Base-by-base conservation (phyloP, 2,113 vertebrate genomes). In the Ammodytes dubius region DNA sequence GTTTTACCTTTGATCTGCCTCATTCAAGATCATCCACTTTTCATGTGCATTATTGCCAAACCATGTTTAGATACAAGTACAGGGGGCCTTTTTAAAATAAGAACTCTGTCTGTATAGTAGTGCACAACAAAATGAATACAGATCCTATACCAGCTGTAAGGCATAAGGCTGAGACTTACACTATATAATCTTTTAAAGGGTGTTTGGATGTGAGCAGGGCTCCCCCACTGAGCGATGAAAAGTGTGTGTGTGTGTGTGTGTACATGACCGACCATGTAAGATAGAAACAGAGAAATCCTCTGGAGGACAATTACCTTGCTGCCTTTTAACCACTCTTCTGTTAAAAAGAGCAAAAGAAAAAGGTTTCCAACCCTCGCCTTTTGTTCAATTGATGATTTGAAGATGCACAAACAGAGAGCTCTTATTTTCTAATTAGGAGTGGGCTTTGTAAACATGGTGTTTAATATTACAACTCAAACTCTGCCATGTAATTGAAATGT, bases 281-380 rank as follows among this genome's bases (percentile, higher is more conserved):
- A 84, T 15, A 39, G n/a, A 64, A 42, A 49, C 40, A 43, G 15
- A 66, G 70, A 59, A 45, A 75, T 77, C 49, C 70, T 84, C 77
- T 78, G 79, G 65, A 83, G 71, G 70, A 81, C 54, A 19, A 52
- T 77, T 11, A 77, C 78, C 76, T 79, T 82, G 72, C 81, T 86
- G 88, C 89, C 90, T 88, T 91, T 88, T 88, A 94, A 94, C 92
- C 92, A 93, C 93, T 94, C 60, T 81, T 81, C 88, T 92, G 89
- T 92, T 87, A 87, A 87, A 88, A 74, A 70, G 50, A 82, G 70
- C 47, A 81, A 59, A 86, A 86, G 47, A 61, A 50, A 70, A 7
- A 54, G 7, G 43, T 77, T 82, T 70, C n/a, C 49, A 42, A 46
- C 72, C 49, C 8, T 74, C 72, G 47, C 19, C 65, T 84, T 88